These are phyloP conservation scores for Anolis sagrei DNA, from an alignment of 2,113 vertebrate genomes.

Conservation along the genomic window DNA sequence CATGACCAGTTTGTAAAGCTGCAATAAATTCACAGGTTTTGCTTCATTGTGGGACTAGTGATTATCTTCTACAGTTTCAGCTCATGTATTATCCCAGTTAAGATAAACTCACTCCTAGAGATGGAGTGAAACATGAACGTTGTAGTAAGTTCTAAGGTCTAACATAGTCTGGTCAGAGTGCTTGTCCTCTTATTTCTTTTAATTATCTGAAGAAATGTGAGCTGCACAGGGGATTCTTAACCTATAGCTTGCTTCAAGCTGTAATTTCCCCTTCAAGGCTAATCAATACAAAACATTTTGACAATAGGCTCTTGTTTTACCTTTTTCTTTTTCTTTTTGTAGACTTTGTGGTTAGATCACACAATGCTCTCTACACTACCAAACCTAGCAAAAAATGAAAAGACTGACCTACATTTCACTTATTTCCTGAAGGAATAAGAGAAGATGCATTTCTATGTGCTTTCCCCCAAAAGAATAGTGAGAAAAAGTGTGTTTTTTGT, in stretches of 20 bases:
- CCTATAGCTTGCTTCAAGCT: slow-evolving; percentile 8
- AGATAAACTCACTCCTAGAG: slow-evolving; percentile 20
- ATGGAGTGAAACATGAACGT: slow-evolving; percentile 38
- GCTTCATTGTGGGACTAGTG: neutral
- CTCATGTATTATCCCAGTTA: neutral
- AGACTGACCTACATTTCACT: neutral
- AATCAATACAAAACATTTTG: slow-evolving; percentile 14
- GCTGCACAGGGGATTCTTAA: slow-evolving; percentile 31
- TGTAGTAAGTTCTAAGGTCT: neutral
- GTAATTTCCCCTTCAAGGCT: neutral
- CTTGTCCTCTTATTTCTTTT: slow-evolving; percentile 34
- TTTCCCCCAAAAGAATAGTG: slow-evolving; percentile 13
- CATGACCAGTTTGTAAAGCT: slow-evolving; percentile 10
- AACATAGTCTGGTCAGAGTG: slow-evolving; percentile 16
- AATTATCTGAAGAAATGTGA: slow-evolving; percentile 37
- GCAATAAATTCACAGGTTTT: slow-evolving; percentile 18
- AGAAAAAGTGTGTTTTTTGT: slow-evolving; percentile 1
- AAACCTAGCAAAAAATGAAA: slow-evolving; percentile 16
- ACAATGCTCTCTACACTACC: neutral
- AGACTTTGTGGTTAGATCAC: neutral
- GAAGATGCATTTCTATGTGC: neutral
- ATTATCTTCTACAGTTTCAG: slow-evolving; percentile 26
- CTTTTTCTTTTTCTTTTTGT: neutral
- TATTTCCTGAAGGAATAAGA: neutral
- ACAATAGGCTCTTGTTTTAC: neutral